Percentiles rank a stretch among this genome's conserved stretches.
phyloP scores from a whole-genome alignment of 2,113 vertebrate genomes.

The Fulica atra region DNA sequence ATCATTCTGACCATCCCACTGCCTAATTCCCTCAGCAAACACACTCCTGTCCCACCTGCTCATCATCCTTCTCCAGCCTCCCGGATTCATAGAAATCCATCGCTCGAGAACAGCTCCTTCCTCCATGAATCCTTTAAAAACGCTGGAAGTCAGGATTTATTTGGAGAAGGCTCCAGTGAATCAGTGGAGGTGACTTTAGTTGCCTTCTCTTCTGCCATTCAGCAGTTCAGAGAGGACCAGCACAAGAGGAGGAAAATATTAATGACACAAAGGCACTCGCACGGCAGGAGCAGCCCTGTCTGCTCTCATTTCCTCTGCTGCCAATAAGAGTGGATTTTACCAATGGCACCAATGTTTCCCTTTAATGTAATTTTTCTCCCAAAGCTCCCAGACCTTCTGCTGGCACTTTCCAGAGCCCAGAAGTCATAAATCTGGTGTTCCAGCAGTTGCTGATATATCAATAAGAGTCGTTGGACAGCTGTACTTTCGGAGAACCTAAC shows the following conservation, averaged over 20 bases:
- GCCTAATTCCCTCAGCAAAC: not conserved
- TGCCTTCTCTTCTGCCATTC: conserved; percentile 12
- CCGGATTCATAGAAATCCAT: not conserved
- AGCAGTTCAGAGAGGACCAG: not conserved
- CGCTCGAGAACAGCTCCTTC: not conserved
- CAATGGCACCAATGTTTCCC: not conserved
- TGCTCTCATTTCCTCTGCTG: conserved; percentile 41
- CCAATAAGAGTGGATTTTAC: not conserved
- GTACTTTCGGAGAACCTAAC: not conserved
- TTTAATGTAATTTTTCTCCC: conserved; percentile 49
- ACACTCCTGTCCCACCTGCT: not conserved
- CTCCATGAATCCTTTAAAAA: not conserved
- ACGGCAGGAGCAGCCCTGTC: not conserved
- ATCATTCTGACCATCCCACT: not conserved
- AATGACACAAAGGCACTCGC: not conserved
- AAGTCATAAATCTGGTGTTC: conserved; percentile 40
- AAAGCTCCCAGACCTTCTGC: conserved; percentile 43
- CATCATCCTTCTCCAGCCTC: not conserved
- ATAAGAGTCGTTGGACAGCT: conserved; percentile 1
- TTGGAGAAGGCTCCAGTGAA: not conserved
- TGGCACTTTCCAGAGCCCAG: conserved; percentile 39
- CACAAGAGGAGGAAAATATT: not conserved
- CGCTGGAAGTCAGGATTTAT: not conserved
- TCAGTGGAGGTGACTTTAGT: conserved; percentile 42
- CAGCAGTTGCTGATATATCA: conserved; percentile 61